These are phyloP conservation scores for Phataginus tetradactyla DNA, from an alignment of 2,797 vertebrate species.

Conservation along the genomic window DNA sequence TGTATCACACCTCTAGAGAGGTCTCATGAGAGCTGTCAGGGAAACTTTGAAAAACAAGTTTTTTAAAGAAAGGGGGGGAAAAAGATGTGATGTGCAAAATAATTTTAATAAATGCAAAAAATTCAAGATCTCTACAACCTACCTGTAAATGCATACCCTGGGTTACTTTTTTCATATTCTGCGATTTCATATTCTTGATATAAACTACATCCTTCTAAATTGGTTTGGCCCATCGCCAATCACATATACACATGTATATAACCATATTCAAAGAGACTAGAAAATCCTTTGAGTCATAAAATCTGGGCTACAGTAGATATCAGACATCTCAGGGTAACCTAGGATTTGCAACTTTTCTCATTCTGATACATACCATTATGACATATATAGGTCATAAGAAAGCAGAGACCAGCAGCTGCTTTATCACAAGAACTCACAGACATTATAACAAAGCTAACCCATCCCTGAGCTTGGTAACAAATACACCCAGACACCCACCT, in stretches of 20 bases:
- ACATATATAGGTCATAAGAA: constrained; percentile 51
- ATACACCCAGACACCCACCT: neutral
- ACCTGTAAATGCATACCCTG: neutral
- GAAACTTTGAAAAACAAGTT: neutral
- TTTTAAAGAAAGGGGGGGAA: neutral
- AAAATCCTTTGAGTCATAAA: constrained; percentile 17
- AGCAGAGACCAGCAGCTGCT: constrained; percentile 44
- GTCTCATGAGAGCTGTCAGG: constrained; percentile 48
- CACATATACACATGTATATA: neutral
- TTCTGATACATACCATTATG: constrained; percentile 33
- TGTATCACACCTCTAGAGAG: constrained; percentile 73
- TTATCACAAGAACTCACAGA: constrained; percentile 41
- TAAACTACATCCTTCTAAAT: constrained; percentile 51
- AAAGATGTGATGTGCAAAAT: neutral
- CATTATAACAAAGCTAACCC: constrained; percentile 48
- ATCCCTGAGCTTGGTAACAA: neutral
- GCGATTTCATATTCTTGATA: constrained; percentile 40
- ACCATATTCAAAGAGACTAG: constrained; percentile 1
- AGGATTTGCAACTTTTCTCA: neutral
- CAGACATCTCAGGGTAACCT: constrained; percentile 43
- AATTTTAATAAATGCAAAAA: constrained; percentile 41
- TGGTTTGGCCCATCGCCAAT: constrained; percentile 22
- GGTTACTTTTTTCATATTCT: constrained; percentile 5
- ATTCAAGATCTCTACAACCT: neutral
- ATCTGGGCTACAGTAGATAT: neutral